Evolutionary conservation across 2,888 invertebrate species (phyloP).

Genomic region (Carcina quercana): DNA sequence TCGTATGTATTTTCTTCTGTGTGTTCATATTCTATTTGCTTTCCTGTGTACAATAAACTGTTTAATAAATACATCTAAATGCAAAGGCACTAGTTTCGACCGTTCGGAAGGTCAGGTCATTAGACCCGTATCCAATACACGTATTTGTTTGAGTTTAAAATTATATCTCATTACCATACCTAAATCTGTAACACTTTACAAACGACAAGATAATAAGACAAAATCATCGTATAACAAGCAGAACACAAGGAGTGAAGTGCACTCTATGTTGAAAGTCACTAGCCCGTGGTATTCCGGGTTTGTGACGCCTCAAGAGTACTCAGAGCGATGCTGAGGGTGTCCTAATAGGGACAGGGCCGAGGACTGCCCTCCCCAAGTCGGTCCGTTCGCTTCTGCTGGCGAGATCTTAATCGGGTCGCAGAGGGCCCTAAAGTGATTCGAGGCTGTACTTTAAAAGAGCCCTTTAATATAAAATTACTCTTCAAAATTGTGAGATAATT

Average conservation of each 20-base stretch:
- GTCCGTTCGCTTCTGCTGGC: slow-evolving; percentile 19
- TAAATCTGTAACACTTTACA: too few relatives aligned
- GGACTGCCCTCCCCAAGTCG: slow-evolving; percentile 31
- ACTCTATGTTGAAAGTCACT: slow-evolving; percentile 40
- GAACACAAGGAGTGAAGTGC: slow-evolving; percentile 29
- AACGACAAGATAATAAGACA: slow-evolving; percentile 17
- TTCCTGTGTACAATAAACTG: too few relatives aligned
- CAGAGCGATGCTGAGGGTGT: slow-evolving; percentile 35
- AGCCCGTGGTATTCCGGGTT: slow-evolving; percentile 48
- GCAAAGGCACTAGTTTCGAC: too few relatives aligned
- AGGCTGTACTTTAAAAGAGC: slow-evolving; percentile 20
- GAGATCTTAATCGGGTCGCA: slow-evolving; percentile 31
- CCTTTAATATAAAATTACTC: slow-evolving; percentile 4
- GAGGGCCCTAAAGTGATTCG: slow-evolving; percentile 17
- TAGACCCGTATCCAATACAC: too few relatives aligned
- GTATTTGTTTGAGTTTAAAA: too few relatives aligned
- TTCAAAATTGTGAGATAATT: slow-evolving; percentile 11
- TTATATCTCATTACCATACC: too few relatives aligned
- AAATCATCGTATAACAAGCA: slow-evolving; percentile 34
- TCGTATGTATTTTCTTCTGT: too few relatives aligned
- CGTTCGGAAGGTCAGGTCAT: too few relatives aligned
- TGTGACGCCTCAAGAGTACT: slow-evolving; percentile 50
- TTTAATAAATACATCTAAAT: too few relatives aligned
- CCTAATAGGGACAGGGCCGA: slow-evolving; percentile 38
- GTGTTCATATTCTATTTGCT: too few relatives aligned